Conservation (phyloP, 2,888 invertebrate species). For the Mamestra brassicae region DNA sequence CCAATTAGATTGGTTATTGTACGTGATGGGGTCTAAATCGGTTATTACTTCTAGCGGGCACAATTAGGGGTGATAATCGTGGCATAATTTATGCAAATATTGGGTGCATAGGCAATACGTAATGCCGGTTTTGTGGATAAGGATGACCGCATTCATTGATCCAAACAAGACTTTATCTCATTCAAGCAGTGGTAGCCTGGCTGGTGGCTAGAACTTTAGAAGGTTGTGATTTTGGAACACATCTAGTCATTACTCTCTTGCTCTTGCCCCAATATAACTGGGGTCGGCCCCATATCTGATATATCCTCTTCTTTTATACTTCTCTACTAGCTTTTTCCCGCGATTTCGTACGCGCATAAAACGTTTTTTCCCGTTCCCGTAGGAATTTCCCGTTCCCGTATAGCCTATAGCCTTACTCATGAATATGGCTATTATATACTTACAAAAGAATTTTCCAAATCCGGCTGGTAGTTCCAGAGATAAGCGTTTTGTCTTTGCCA, state of each 20-base stretch:
- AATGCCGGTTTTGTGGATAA: slow-evolving; percentile 8
- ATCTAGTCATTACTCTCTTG: neutral
- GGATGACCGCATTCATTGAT: slow-evolving; percentile 11
- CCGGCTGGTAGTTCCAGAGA: too few species aligned
- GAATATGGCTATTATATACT: too few species aligned
- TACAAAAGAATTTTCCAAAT: too few species aligned
- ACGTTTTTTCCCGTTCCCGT: too few species aligned
- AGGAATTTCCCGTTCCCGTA: too few species aligned
- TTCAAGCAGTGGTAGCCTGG: neutral
- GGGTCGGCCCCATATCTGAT: neutral
- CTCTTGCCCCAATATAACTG: neutral
- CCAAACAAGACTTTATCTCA: slow-evolving; percentile 14
- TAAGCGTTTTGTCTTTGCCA: neutral
- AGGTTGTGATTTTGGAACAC: neutral
- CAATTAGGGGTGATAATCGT: slow-evolving; percentile 77
- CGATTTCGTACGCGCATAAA: too few species aligned
- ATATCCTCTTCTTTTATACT: too few species aligned
- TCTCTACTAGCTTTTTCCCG: too few species aligned
- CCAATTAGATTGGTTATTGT: slow-evolving; percentile 37
- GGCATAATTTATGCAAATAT: slow-evolving; percentile 81
- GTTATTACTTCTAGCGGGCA: slow-evolving; percentile 64
- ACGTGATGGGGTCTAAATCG: slow-evolving; percentile 28
- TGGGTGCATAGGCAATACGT: slow-evolving; percentile 64
- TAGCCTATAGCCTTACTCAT: too few species aligned
- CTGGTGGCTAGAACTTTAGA: too few species aligned